These are phyloP conservation scores for Poecilia velifera DNA, from an alignment of 2,797 vertebrate genomes.

Conservation along the genomic window DNA sequence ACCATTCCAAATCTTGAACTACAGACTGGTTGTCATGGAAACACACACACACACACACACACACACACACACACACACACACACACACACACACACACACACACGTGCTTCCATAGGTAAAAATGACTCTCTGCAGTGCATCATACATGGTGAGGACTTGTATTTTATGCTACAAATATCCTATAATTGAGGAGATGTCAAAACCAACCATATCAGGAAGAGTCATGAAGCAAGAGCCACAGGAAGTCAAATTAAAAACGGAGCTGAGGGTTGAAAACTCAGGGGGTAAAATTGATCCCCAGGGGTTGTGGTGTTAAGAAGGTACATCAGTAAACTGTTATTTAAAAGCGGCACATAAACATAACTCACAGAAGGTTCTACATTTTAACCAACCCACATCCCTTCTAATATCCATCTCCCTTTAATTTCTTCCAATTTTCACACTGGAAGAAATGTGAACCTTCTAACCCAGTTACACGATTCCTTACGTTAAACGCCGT, in stretches of 20 bases:
- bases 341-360: constrained; percentile 31
- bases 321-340: not conserved
- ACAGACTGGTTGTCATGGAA: not conserved
- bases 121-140: not conserved
- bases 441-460: not conserved
- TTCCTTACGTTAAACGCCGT: constrained; percentile 18
- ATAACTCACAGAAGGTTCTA: constrained; percentile 18
- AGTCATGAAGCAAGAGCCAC: not conserved
- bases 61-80: not conserved
- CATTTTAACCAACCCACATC: not conserved
- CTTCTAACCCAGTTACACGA: constrained; percentile 26
- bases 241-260: not conserved
- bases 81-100: not conserved
- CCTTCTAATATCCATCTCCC: not conserved
- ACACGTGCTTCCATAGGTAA: not conserved
- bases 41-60: not conserved
- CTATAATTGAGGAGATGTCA: not conserved
- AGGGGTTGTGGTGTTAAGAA: not conserved
- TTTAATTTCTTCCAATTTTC: constrained; percentile 22
- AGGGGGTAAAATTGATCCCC: constrained; percentile 1
- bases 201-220: not conserved
- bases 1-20: not conserved
- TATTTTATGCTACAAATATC: not conserved
- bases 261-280: not conserved
- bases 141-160: not conserved